These are phyloP conservation scores for Thunnus maccoyii DNA, from an alignment of 2,113 vertebrate species.

Conservation along the genomic window DNA sequence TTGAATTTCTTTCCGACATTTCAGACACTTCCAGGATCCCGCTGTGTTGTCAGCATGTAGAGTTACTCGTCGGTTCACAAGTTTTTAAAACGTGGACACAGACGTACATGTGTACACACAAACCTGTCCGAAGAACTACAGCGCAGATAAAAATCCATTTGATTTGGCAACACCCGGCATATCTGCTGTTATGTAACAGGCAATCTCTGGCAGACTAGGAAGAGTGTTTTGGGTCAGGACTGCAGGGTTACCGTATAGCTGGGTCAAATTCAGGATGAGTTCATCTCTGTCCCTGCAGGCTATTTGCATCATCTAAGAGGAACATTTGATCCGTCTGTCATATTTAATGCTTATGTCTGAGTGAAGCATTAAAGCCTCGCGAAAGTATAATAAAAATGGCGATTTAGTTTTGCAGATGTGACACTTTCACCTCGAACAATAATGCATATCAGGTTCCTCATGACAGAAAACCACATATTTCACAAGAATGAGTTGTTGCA, in stretches of 20 bases:
- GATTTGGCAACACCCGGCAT: conserved; percentile 66
- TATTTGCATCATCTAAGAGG: neutral
- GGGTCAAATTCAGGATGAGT: conserved; percentile 27
- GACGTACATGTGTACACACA: neutral
- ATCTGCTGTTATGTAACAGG: conserved; percentile 64
- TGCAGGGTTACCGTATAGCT: conserved; percentile 26
- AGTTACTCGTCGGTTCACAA: neutral
- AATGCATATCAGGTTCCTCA: neutral
- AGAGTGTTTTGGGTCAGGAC: conserved; percentile 54
- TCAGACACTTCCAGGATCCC: neutral
- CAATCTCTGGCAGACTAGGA: conserved; percentile 48
- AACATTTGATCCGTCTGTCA: neutral
- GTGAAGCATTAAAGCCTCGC: too few species aligned
- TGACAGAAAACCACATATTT: conserved; percentile 5
- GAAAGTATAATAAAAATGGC: too few species aligned
- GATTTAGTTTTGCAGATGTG: neutral
- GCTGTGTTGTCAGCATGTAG: neutral
- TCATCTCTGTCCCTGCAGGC: conserved; percentile 10
- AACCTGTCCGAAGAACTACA: conserved; percentile 31
- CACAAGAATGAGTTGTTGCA: neutral
- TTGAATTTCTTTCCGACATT: neutral
- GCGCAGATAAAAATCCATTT: conserved; percentile 59
- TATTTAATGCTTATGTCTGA: neutral
- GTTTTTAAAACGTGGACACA: conserved; percentile 1
- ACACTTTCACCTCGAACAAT: neutral